Conservation (phyloP, 2,113 vertebrate species). For the Ancistrus triradiatus region DNA sequence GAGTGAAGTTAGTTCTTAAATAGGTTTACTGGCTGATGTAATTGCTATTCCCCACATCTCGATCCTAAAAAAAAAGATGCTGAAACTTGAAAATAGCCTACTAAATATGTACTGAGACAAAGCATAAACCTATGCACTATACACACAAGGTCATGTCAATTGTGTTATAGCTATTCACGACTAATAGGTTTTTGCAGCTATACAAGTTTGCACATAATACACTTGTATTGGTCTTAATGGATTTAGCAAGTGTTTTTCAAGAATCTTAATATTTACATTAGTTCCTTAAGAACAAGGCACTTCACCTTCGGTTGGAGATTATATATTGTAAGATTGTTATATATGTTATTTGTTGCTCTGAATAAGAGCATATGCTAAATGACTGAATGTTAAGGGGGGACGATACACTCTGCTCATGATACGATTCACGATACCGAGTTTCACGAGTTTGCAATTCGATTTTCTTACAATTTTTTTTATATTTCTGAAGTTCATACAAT, state of each 20-base stretch:
- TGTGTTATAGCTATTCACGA: slow-evolving; percentile 2
- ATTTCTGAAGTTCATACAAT: too few species aligned
- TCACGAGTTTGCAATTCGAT: too few species aligned
- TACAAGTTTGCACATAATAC: slow-evolving; percentile 32
- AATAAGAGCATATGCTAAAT: too few species aligned
- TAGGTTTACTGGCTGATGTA: slow-evolving; percentile 39
- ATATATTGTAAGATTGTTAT: too few species aligned
- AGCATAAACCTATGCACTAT: slow-evolving; percentile 22
- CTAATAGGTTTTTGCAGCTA: slow-evolving; percentile 25
- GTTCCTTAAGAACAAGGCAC: too few species aligned
- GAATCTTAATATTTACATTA: slow-evolving; percentile 46
- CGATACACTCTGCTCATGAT: too few species aligned
- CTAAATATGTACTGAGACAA: slow-evolving; percentile 36
- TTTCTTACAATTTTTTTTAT: too few species aligned
- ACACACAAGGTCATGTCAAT: slow-evolving; percentile 5
- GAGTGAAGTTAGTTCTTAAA: slow-evolving; percentile 37
- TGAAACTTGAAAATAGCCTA: slow-evolving; percentile 33
- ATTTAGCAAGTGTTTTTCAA: slow-evolving; percentile 39
- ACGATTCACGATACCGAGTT: too few species aligned
- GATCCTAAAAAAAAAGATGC: slow-evolving; percentile 45
- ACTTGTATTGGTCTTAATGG: slow-evolving; percentile 41
- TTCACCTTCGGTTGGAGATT: too few species aligned
- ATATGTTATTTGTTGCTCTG: too few species aligned
- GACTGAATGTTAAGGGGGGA: too few species aligned
- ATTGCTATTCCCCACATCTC: slow-evolving; percentile 38